Evolutionary conservation across 2,113 vertebrate genomes (phyloP), one percentile per base, ranked within the genome.

Genomic region (Plecotus auritus): DNA sequence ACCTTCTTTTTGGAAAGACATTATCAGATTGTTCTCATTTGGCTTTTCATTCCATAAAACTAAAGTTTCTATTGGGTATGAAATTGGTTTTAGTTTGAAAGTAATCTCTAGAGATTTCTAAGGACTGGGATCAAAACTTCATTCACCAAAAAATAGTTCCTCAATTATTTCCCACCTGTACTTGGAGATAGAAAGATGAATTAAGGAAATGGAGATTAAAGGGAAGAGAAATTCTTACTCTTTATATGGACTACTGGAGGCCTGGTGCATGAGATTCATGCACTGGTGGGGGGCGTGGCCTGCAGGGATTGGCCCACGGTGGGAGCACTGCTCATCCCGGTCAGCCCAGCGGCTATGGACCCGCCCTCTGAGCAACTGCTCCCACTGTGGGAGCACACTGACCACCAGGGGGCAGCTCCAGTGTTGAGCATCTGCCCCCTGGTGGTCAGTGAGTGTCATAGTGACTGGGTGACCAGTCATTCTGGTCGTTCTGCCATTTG

Each of bases 11-110:
- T 81, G n/a, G 51, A 86, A 93, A 86, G 51, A 47, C 1, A 0
- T 40, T 83, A 47, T 91, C 91, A 51, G 18, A 59, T 49, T 67
- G n/a, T 30, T 88, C 47, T 35, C 12, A 64, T 85, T 93, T 93
- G 93, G 69, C 69, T 61, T 96, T 95, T 94, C 54, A 89, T 91
- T 93, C 49, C 82, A 72, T 28, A 80, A 86, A 89, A 76, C 7
- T 64, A 49, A 81, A 77, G 84, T 90, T 67, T 95, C 88, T 95
- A 86, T 47, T 85, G 16, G 78, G 82, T 95, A 70, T 92, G 73
- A 95, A 94, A 86, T 67, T 92, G 82, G 23, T 88, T 93, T 93
- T 66, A 83, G 83, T 96, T 96, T 76, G 66, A 96, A 94, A 96
- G 70, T 67, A 61, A 91, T 86, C 74, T 93, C 82, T 64, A 84